Conservation (phyloP, 92 coral and sea anemone genomes). For the Montipora capitata region DNA sequence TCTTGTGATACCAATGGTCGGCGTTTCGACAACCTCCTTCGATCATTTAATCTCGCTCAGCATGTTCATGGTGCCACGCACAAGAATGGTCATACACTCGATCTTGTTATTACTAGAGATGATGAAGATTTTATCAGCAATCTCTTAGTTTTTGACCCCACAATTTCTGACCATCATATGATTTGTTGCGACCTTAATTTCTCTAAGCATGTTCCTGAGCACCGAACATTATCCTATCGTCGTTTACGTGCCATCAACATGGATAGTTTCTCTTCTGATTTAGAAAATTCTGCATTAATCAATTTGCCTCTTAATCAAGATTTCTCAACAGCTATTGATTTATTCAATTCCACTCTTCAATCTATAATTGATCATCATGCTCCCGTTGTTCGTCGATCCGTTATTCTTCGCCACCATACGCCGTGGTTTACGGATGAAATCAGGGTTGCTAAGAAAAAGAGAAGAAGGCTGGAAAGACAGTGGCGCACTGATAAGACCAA, state of each 20-base stretch:
- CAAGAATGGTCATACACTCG: too few relatives aligned
- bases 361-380: slow-evolving; percentile 6
- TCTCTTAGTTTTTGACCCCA: background rate
- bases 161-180: background rate
- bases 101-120: background rate
- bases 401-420: background rate
- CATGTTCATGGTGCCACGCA: too few relatives aligned
- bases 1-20: slow-evolving; percentile 6
- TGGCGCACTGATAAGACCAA: background rate
- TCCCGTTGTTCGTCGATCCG: background rate
- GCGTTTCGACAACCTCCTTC: background rate
- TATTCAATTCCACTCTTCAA: too few relatives aligned
- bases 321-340: too few relatives aligned
- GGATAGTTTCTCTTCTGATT: too few relatives aligned
- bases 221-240: background rate
- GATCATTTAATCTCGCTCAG: too few relatives aligned
- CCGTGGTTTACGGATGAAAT: background rate
- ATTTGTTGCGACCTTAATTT: too few relatives aligned
- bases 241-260: too few relatives aligned
- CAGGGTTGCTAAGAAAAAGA: slow-evolving; percentile 8
- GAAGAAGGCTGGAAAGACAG: background rate
- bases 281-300: too few relatives aligned
- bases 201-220: background rate
- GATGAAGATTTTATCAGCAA: background rate
- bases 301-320: too few relatives aligned